Base-by-base conservation (phyloP, 2,888 invertebrate species). In the Rhamphomyia laevipes region DNA sequence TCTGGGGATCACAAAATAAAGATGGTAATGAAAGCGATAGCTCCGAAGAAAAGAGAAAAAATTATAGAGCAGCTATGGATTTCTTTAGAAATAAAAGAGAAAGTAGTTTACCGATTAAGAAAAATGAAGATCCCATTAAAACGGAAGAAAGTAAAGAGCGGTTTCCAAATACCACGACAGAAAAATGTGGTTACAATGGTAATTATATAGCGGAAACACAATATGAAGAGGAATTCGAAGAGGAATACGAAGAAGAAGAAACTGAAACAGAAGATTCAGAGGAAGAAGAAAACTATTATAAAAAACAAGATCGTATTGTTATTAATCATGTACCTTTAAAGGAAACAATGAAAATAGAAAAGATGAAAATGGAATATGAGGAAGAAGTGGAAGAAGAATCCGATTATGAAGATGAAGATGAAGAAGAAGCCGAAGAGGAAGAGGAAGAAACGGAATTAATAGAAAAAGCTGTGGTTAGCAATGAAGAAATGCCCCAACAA, bases 31-130 rank as follows among this genome's bases (percentile, higher is more conserved):
- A 27, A 27, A 27, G 23, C 9, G 23, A 27, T 27, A 27, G 7
- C 23, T 27, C 23, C 11, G 66, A 67, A 41, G 56, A 60, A 23
- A 64, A 65, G 9, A 61, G 67, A 1, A 64, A 57, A 11, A 67
- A 67, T 46, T 67, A 67, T 52, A 63, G 63, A 16, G 66, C 66
- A 41, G 67, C 67, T 4, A 66, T 67, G 67, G 67, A 67, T 1
- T 67, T 68, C 55, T 67, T 67, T 45, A 64, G 23, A 27, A 27
- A 27, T 27, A 40, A 40, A 12, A 18, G 40, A 40, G 18, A 13
- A 18, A 40, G 18, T 27, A 27, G 23, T 27, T 27, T 27, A 27
- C 23, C 23, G 4, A 27, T 7, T 7, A 27, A 27, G 9, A 27
- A 9, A 27, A 27, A 27, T 27, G 23, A 27, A 27, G 23, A 6